Evolutionary conservation across 2,888 invertebrate species (phyloP).

Genomic region (Andricus quercusramuli): DNA sequence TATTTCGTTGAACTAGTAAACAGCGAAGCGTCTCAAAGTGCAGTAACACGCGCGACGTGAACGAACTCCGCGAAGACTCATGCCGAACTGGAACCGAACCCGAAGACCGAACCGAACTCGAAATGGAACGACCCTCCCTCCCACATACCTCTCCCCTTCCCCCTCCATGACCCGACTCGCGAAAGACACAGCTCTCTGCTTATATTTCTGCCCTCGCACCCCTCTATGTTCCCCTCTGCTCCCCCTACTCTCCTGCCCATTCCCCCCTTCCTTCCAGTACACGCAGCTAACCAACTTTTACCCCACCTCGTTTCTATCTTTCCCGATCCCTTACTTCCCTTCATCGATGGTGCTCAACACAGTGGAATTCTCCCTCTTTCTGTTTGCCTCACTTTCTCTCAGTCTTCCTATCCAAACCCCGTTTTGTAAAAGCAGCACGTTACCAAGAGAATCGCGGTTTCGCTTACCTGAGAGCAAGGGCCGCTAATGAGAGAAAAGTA

Average conservation of each 20-base stretch:
- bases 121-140: conserved; percentile 42
- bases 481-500: conserved; percentile 9
- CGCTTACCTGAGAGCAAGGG: conserved; percentile 22
- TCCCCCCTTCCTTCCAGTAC: not conserved
- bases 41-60: conserved; percentile 35
- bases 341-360: conserved; percentile 34
- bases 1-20: conserved; percentile 27
- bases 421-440: conserved; percentile 36
- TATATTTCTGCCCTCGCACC: conserved; percentile 20
- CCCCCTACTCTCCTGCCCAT: conserved; percentile 13
- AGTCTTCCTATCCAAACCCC: conserved; percentile 24
- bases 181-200: conserved; percentile 14
- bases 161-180: conserved; percentile 3
- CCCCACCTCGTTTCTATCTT: conserved; percentile 39
- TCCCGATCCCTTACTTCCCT: conserved; percentile 38
- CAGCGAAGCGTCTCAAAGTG: conserved; percentile 31
- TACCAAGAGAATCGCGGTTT: conserved; percentile 29
- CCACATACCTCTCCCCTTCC: conserved; percentile 21
- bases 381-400: conserved; percentile 39
- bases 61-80: conserved; percentile 58
- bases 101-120: conserved; percentile 40
- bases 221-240: conserved; percentile 23
- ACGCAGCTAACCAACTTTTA: conserved; percentile 30
- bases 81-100: conserved; percentile 63
- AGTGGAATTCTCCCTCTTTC: conserved; percentile 27